Evolutionary conservation across 2,113 vertebrate species (phyloP), one percentile per base, ranked within the genome.

Genomic region (Microtus pennsylvanicus): DNA sequence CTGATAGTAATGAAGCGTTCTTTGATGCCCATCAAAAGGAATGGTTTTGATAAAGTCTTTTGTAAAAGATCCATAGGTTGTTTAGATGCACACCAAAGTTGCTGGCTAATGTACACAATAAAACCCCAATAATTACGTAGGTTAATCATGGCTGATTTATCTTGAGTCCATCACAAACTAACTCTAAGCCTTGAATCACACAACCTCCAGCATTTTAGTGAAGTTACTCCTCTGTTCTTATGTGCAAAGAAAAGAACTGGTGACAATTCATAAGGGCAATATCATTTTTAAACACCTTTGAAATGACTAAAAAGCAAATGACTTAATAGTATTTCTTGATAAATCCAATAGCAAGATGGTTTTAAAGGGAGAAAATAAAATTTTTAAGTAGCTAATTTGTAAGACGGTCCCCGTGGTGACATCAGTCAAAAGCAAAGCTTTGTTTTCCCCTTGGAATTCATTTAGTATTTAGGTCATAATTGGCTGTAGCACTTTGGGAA

Each of bases 391-490:
- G 65, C 10, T 3, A 22, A 95, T 95, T 90, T 95, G 2, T 13
- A 82, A 97, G 80, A 93, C 14, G 63, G 38, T 61, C 91, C 52
- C 63, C 96, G 93, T 26, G 89, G 94, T 97, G 88, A 97, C 58
- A 47, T 97, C 87, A 96, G 80, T 80, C 78, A 52, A 87, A 91
- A 98, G 45, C 19, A 97, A 98, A 97, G 91, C 87, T 85, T 80
- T 63, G 92, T 97, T 98, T 88, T 70, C 61, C 17, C 0, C 0
- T 58, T 98, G 96, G 96, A 96, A 94, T 96, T 96, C 93, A 92
- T 69, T 93, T 94, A 97, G 90, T 97, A 91, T 97, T 97, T 94
- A 89, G 69, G 91, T 97, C 90, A 96, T 96, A 96, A 97, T 74
- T 96, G 97, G 87, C 93, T 92, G 83, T 94, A 89, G 2, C 10